Base-by-base conservation (phyloP, 2,888 invertebrate species). In the Thumatha senex region DNA sequence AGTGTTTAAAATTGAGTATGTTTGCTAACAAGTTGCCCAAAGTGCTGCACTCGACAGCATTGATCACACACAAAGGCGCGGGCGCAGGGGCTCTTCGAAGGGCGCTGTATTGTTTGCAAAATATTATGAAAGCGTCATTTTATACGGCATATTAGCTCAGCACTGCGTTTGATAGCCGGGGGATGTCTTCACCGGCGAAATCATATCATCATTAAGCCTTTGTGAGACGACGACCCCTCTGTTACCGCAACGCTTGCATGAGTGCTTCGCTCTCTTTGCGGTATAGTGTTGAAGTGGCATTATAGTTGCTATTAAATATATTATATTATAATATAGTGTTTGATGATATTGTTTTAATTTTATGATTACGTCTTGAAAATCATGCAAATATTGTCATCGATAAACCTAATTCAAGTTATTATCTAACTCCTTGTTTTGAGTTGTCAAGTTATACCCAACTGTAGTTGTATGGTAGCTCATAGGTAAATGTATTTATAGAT, bases 51-150 rank as follows among this genome's bases (percentile, higher is more conserved):
- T 80, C 84, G 88, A 84, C 80, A 78, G 66, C 70, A 54, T 56
- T 48, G 45, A 48, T 45, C 42, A 18, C 55, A 63, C 71, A 80
- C 76, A 80, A 76, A 71, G 61, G 63, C 67, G 73, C 73, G 63
- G 72, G 76, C 75, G 67, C 82, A 78, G 72, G 80, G 76, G 75
- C 67, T 66, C 54, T 61, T 46, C 67, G 83, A 82, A 84, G 86
- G 86, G 88, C 81, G 76, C 83, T 72, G 69, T 67, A 84, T 90
- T 91, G 91, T 91, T 91, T 89, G 89, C 89, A 84, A 89, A 90
- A 91, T 90, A 91, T 91, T 91, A 80, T 91, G 91, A 90, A 90
- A 88, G 86, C 86, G 70, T 85, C 85, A 89, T 89, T 91, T 89
- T 84, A 89, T 88, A 90, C 90, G 90, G 79, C 77, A 68, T 89